Evolutionary conservation across 2,113 vertebrate species (phyloP).

Genomic region (Malurus elegans): DNA sequence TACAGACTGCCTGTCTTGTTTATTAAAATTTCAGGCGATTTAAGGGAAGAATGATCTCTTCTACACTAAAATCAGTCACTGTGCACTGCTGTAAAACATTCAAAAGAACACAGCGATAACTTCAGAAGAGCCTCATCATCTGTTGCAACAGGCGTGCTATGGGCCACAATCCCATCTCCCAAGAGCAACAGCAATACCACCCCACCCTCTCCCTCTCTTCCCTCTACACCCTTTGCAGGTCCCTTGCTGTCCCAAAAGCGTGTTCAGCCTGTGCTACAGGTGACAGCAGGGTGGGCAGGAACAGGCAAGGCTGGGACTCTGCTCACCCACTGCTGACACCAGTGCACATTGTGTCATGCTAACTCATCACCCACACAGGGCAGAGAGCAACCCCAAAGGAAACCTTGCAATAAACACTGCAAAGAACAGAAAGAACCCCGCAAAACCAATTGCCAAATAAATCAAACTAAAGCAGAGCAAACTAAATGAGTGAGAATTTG

Average conservation of each 20-base stretch:
- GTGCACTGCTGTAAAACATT: background rate
- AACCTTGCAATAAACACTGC: background rate
- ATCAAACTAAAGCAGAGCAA: background rate
- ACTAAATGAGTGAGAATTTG: background rate
- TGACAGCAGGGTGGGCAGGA: background rate
- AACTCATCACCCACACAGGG: background rate
- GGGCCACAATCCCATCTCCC: background rate
- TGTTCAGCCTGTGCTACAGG: background rate
- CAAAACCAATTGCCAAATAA: background rate
- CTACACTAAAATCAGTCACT: background rate
- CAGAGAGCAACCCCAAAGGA: background rate
- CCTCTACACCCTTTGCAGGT: background rate
- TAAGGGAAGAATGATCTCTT: background rate
- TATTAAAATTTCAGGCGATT: constrained; percentile 1
- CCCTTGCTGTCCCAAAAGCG: background rate
- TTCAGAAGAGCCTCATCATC: background rate
- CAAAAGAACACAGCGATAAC: background rate
- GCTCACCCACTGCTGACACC: background rate
- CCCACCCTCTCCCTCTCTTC: background rate
- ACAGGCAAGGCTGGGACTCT: background rate
- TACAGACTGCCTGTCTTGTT: background rate
- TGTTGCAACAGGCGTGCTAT: background rate
- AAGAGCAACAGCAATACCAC: background rate
- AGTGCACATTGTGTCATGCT: accelerated
- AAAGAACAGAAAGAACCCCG: background rate